These are phyloP conservation scores for Microtus ochrogaster DNA, from an alignment of 2,113 vertebrate genomes.

Conservation along the genomic window DNA sequence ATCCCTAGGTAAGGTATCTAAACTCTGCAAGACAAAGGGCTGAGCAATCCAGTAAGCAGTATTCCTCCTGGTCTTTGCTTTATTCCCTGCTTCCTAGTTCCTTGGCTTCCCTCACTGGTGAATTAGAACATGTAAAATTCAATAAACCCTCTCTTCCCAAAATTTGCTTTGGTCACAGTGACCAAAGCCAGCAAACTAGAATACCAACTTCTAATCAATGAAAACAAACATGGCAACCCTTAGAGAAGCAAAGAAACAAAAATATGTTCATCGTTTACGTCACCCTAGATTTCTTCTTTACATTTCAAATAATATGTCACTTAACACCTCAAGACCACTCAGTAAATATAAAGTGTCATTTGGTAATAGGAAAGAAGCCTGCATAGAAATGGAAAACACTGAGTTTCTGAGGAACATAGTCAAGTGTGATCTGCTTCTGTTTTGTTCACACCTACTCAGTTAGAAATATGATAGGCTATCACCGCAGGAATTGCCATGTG, in stretches of 20 bases:
- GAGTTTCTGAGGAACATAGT: conserved; percentile 7
- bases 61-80: background rate
- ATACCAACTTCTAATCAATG: background rate
- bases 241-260: background rate
- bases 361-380: conserved; percentile 4
- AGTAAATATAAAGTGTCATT: background rate
- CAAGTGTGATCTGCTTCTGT: background rate
- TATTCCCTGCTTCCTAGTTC: background rate
- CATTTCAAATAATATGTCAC: background rate
- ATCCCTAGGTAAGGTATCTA: background rate
- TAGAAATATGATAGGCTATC: background rate
- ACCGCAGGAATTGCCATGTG: background rate
- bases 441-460: background rate
- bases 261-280: background rate
- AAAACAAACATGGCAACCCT: background rate
- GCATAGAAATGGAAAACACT: background rate
- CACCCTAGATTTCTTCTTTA: background rate
- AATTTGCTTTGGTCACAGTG: background rate
- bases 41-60: background rate
- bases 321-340: background rate
- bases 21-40: background rate
- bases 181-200: background rate
- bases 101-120: background rate
- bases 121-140: background rate
- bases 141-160: background rate